Conservation (phyloP, 2,797 vertebrate genomes). For the Melanotaenia trifasciata region DNA sequence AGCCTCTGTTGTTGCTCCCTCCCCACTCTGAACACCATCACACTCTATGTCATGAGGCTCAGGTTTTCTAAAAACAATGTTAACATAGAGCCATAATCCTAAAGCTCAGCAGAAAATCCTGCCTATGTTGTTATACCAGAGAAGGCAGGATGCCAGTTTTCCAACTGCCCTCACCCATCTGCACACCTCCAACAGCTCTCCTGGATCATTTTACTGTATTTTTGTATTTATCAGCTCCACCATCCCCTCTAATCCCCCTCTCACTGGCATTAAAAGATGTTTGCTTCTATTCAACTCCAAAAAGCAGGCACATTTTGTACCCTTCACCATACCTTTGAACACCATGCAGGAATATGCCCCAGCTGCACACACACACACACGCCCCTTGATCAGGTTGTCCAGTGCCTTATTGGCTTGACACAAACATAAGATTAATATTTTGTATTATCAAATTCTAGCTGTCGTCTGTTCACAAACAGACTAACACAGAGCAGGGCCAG, state of each 20-base stretch:
- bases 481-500: constrained; percentile 11
- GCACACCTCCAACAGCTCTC: constrained; percentile 25
- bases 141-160: background rate
- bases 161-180: background rate
- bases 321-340: constrained; percentile 8
- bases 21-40: constrained; percentile 11
- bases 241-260: constrained; percentile 42
- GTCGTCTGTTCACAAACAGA: constrained; percentile 20
- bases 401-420: constrained; percentile 13
- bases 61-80: constrained; percentile 40
- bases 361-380: background rate
- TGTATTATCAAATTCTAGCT: constrained; percentile 22
- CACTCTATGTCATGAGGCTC: constrained; percentile 25
- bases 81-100: constrained; percentile 24
- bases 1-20: constrained; percentile 16
- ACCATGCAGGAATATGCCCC: constrained; percentile 33
- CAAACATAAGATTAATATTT: constrained; percentile 9
- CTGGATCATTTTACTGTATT: constrained; percentile 20
- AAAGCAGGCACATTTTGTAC: constrained; percentile 49
- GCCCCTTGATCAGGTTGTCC: constrained; percentile 32
- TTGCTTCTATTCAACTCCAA: constrained; percentile 48
- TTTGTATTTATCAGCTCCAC: constrained; percentile 26
- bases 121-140: background rate
- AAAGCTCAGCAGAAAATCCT: background rate
- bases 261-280: constrained; percentile 3